Percentiles rank a stretch among this genome's conserved stretches.
These are phyloP conservation scores for Xestia c-nigrum DNA, from an alignment of 2,888 invertebrate genomes.

Conservation along the genomic window DNA sequence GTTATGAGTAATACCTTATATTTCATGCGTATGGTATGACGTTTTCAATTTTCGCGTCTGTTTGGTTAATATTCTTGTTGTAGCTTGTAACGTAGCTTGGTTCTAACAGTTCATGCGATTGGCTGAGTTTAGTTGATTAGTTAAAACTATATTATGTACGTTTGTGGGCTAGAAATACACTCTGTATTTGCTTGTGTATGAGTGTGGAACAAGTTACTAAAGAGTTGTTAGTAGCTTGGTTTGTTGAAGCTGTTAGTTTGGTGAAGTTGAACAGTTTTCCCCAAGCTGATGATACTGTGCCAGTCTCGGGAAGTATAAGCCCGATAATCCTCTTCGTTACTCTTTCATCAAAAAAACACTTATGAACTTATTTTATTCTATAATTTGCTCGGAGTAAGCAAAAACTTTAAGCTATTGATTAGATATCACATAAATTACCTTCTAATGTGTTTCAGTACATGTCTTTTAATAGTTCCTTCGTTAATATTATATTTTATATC, in stretches of 20 bases:
- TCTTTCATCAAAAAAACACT: background rate
- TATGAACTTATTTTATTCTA: background rate
- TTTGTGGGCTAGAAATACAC: background rate
- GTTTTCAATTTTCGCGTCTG: slow-evolving; percentile 40
- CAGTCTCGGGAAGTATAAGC: background rate
- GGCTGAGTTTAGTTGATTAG: background rate
- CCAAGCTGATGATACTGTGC: background rate
- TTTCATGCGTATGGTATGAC: slow-evolving; percentile 24
- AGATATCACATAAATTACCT: background rate
- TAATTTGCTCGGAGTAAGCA: background rate
- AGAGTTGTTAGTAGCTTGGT: background rate
- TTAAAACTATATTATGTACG: background rate
- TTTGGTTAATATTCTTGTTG: slow-evolving; percentile 9
- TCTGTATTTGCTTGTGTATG: background rate
- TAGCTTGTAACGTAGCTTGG: background rate
- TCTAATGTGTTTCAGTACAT: slow-evolving; percentile 1
- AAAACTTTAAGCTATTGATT: background rate
- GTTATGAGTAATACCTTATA: slow-evolving; percentile 33
- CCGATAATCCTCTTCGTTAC: background rate
- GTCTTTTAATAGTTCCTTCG: background rate
- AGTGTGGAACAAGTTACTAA: background rate
- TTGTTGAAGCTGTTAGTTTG: no score
- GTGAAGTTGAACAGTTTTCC: background rate
- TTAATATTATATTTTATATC: slow-evolving; percentile 20
- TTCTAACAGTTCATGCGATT: background rate